A percentile compares a stretch with the other conserved stretches of the same genome.
Conservation (phyloP, 2,797 vertebrate genomes). For the Tenualosa thibaudeaui region DNA sequence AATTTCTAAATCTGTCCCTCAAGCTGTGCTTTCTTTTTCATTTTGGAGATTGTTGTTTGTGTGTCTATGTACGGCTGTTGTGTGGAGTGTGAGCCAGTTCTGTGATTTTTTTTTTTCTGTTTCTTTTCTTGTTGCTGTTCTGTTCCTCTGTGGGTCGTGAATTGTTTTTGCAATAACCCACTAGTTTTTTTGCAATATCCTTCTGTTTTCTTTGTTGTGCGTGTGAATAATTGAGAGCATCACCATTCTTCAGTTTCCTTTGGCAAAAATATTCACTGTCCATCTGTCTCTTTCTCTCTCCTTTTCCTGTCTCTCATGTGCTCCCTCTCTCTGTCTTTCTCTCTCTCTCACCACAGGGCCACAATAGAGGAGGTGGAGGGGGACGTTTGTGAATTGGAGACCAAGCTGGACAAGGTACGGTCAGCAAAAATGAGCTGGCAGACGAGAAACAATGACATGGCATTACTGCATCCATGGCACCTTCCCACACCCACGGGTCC, state of each 20-base stretch:
- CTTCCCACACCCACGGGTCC: not conserved
- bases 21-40: slow-evolving; percentile 32
- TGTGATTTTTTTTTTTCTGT: not conserved
- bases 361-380: slow-evolving; percentile 97
- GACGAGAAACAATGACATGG: not conserved
- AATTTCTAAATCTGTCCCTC: slow-evolving; percentile 54
- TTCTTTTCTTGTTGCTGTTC: not conserved
- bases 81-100: not conserved
- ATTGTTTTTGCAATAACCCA: not conserved
- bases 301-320: not conserved
- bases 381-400: slow-evolving; percentile 94
- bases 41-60: slow-evolving; percentile 26
- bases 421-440: not conserved
- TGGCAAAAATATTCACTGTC: not conserved
- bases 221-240: slow-evolving; percentile 18
- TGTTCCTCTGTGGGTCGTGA: not conserved
- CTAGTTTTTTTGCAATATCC: not conserved
- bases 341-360: slow-evolving; percentile 76
- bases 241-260: not conserved
- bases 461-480: not conserved
- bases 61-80: slow-evolving; percentile 34
- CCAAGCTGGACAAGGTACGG: slow-evolving; percentile 94
- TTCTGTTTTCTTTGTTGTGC: not conserved
- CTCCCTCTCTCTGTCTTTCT: slow-evolving; percentile 28
- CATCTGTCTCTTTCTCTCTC: not conserved